A percentile compares a stretch with the other conserved stretches of the same genome.
Evolutionary conservation across 2,113 vertebrate genomes (phyloP).

Genomic region (Sceloporus tristichus): DNA sequence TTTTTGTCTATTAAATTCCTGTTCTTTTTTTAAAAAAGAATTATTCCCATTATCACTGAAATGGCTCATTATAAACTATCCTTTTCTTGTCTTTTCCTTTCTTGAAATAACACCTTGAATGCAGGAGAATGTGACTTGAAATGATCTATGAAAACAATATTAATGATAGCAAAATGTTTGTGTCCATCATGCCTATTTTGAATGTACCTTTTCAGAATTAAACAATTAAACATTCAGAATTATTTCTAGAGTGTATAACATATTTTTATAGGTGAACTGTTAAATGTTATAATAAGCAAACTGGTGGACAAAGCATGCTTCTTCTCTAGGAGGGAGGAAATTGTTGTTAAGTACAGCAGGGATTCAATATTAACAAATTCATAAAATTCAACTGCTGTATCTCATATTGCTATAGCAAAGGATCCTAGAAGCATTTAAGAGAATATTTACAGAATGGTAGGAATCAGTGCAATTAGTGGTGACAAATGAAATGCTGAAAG

Average conservation of each 20-base stretch:
- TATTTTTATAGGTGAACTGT: constrained; percentile 22
- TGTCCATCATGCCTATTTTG: constrained; percentile 39
- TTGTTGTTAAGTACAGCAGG: neutral
- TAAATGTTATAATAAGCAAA: constrained; percentile 7
- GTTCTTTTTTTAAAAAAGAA: neutral
- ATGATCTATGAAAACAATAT: constrained; percentile 41
- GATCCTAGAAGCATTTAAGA: neutral
- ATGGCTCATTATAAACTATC: neutral
- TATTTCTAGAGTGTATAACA: neutral
- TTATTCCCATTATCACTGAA: neutral
- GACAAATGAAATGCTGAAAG: constrained; percentile 32
- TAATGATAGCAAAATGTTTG: constrained; percentile 36
- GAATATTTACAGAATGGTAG: constrained; percentile 13
- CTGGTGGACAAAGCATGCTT: constrained; percentile 18
- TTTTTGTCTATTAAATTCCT: constrained; percentile 32
- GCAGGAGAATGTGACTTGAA: constrained; percentile 37
- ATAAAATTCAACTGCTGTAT: neutral
- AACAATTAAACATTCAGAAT: constrained; percentile 14
- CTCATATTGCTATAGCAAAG: neutral
- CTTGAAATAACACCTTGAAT: constrained; percentile 3
- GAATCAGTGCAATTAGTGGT: constrained; percentile 10
- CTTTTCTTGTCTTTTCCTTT: neutral
- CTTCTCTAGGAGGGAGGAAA: constrained; percentile 31
- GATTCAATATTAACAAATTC: constrained; percentile 29
- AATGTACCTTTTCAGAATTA: constrained; percentile 13